Conservation (phyloP, 2,797 vertebrate genomes). For the Carcharodon carcharias region DNA sequence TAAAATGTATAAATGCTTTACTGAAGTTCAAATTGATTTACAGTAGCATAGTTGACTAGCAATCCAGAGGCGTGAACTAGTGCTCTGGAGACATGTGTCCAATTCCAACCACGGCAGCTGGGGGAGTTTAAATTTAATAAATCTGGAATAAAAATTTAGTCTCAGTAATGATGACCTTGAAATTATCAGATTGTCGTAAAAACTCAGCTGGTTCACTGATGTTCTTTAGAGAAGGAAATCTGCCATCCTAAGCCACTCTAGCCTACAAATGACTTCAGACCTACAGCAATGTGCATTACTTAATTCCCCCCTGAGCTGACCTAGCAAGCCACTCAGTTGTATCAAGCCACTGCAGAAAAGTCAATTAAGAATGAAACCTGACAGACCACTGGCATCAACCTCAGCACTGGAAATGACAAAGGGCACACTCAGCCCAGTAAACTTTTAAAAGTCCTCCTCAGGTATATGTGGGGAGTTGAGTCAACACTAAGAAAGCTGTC, state of each 20-base stretch:
- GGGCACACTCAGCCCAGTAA: neutral
- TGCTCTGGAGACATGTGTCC: neutral
- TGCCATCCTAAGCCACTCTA: no score
- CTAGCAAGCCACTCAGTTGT: neutral
- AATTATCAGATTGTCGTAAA: no score
- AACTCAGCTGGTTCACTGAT: no score
- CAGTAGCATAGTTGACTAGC: neutral
- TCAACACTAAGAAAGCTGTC: neutral
- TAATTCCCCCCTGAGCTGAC: neutral
- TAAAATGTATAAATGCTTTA: neutral
- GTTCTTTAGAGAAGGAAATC: no score
- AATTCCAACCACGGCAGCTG: neutral
- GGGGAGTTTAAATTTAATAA: neutral
- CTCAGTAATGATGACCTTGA: no score
- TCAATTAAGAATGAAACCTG: neutral
- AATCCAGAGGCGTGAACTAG: neutral
- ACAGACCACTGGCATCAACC: neutral
- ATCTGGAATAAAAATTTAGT: neutral
- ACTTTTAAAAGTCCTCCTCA: neutral
- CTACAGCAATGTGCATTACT: neutral
- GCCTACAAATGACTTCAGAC: neutral
- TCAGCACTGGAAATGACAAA: neutral
- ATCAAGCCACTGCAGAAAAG: neutral
- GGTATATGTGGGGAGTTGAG: neutral
- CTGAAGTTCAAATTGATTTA: neutral